These are phyloP conservation scores for Drosophila mojavensis DNA, from an alignment of 1,140 invertebrate genomes.

Conservation along the genomic window DNA sequence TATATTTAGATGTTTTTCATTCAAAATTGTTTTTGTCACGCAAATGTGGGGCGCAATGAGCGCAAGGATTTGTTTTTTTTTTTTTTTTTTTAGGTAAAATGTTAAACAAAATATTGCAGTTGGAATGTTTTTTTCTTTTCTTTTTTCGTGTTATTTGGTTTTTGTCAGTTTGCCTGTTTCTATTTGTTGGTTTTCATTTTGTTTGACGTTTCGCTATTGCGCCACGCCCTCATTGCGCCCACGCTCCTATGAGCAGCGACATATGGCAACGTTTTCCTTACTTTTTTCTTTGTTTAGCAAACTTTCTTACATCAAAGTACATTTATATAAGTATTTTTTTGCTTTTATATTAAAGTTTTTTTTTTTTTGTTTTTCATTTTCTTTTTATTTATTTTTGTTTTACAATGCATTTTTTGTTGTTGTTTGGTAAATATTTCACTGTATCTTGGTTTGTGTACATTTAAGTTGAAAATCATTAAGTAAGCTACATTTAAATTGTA, in stretches of 20 bases:
- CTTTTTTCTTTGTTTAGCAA: conserved; percentile 68
- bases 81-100: conserved; percentile 52
- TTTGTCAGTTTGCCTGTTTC: neutral
- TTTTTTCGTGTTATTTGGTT: conserved; percentile 10
- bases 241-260: conserved; percentile 14
- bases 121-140: conserved; percentile 64
- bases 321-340: conserved; percentile 65
- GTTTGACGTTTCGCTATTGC: conserved; percentile 3
- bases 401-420: conserved; percentile 16
- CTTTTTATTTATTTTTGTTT: conserved; percentile 14
- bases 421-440: conserved; percentile 45
- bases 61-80: conserved; percentile 12
- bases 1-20: conserved; percentile 82
- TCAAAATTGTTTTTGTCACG: conserved; percentile 71
- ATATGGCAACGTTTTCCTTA: conserved; percentile 35
- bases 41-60: conserved; percentile 30
- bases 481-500: conserved; percentile 77
- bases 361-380: conserved; percentile 13
- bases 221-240: conserved; percentile 26
- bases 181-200: neutral
- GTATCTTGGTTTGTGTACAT: conserved; percentile 63
- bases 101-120: conserved; percentile 62
- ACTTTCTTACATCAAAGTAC: conserved; percentile 78
- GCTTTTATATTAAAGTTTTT: conserved; percentile 30
- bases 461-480: conserved; percentile 78